These are phyloP conservation scores for Euclidia mi DNA, from an alignment of 2,888 invertebrate genomes.

Conservation along the genomic window DNA sequence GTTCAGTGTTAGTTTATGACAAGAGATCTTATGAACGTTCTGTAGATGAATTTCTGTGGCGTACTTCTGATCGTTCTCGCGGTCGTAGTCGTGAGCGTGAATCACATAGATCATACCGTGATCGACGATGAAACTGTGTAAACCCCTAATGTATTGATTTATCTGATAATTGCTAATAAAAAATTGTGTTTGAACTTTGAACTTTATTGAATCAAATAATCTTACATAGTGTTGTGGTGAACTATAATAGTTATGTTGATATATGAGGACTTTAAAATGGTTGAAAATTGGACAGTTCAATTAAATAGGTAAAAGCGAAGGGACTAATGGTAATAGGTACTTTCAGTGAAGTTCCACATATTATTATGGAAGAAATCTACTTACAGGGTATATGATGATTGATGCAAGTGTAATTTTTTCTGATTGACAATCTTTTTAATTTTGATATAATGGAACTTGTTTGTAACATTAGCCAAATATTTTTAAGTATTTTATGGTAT, in stretches of 20 bases:
- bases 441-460: conserved; percentile 24
- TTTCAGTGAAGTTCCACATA: conserved; percentile 33
- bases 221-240: conserved; percentile 84
- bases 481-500: conserved; percentile 19
- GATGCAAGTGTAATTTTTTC: conserved; percentile 30
- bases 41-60: conserved; percentile 96
- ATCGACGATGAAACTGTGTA: conserved; percentile 86
- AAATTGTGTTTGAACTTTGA: conserved; percentile 87
- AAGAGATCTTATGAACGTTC: conserved; percentile 96
- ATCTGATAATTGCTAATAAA: conserved; percentile 80
- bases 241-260: conserved; percentile 61
- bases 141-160: conserved; percentile 81
- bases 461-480: conserved; percentile 40
- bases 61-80: conserved; percentile 93
- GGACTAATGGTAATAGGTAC: conserved; percentile 41
- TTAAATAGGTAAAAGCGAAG: conserved; percentile 35
- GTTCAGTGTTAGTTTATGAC: conserved; percentile 91
- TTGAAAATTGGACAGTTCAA: conserved; percentile 44
- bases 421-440: conserved; percentile 20
- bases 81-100: conserved; percentile 90
- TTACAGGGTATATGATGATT: conserved; percentile 42
- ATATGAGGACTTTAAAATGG: conserved; percentile 54
- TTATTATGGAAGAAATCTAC: conserved; percentile 29
- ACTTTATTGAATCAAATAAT: conserved; percentile 84
- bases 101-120: conserved; percentile 90